phyloP scores from a whole-genome alignment of 1,140 invertebrate species.

The Pteromalus puparum region DNA sequence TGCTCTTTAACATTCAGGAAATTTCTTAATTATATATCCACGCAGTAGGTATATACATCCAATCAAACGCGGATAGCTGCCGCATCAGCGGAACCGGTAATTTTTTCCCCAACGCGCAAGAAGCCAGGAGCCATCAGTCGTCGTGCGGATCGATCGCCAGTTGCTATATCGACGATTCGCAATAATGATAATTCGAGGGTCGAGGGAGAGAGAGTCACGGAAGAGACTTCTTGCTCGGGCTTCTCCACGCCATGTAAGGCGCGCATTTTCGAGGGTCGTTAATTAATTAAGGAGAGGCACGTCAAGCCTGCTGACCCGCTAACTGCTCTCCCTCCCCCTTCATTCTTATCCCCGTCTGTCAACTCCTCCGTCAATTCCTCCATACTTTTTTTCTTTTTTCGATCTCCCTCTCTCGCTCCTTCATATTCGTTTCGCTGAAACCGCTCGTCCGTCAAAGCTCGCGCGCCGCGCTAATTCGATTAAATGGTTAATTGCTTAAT shows the following conservation, averaged over 20 bases:
- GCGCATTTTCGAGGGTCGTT: slow-evolving; percentile 56
- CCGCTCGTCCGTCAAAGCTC: slow-evolving; percentile 50
- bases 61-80: too few species aligned
- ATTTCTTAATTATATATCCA: slow-evolving; percentile 14
- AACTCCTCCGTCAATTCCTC: slow-evolving; percentile 10
- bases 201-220: neutral
- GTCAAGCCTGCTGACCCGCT: slow-evolving; percentile 25
- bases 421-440: slow-evolving; percentile 15
- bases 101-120: neutral
- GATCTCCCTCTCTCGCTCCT: neutral
- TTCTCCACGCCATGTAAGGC: slow-evolving; percentile 31
- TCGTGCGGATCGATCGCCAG: neutral
- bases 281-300: slow-evolving; percentile 57
- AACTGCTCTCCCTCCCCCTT: slow-evolving; percentile 6
- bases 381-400: slow-evolving; percentile 1
- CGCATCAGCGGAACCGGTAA: neutral
- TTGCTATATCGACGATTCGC: neutral
- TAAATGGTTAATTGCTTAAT: slow-evolving; percentile 73
- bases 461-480: slow-evolving; percentile 67
- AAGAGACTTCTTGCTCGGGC: slow-evolving; percentile 17
- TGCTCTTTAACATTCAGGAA: neutral
- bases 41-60: neutral
- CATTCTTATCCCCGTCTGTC: slow-evolving; percentile 10
- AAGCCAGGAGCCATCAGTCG: neutral
- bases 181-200: slow-evolving; percentile 40